Conservation (phyloP, 2,797 vertebrate genomes). For the Pangasius sanitwongsei region DNA sequence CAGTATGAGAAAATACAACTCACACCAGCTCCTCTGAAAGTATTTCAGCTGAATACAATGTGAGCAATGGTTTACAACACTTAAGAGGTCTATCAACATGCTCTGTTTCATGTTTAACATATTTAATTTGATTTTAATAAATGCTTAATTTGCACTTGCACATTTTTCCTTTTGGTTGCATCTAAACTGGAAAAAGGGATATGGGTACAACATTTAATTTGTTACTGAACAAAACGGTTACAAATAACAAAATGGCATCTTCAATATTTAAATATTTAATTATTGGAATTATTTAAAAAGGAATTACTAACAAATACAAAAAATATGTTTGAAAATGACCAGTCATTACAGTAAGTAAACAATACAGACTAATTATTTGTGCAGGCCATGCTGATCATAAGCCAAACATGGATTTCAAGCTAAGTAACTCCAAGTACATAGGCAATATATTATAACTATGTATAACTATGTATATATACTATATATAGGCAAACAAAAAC, state of each 20-base stretch:
- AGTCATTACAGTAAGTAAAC: not conserved
- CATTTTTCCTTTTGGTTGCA: not conserved
- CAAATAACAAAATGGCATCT: not conserved
- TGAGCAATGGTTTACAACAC: not conserved
- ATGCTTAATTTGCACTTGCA: not conserved
- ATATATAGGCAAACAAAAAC: too few species aligned
- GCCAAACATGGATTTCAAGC: too few species aligned
- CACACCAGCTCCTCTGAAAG: not conserved
- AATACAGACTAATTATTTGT: not conserved
- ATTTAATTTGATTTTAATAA: not conserved
- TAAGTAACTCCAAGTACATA: too few species aligned
- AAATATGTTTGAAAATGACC: not conserved
- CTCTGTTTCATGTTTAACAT: not conserved
- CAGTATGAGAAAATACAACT: not conserved
- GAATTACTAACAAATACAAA: not conserved
- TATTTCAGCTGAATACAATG: not conserved
- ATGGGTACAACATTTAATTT: not conserved
- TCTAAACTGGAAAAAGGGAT: not conserved
- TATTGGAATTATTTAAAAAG: not conserved
- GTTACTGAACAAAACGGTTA: not conserved
- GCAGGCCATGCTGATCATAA: not conserved
- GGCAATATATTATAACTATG: too few species aligned
- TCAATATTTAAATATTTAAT: not conserved
- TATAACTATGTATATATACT: too few species aligned
- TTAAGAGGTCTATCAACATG: not conserved